Conservation (phyloP, 53 echinoderm and acorn worm species). For the Astropecten irregularis region DNA sequence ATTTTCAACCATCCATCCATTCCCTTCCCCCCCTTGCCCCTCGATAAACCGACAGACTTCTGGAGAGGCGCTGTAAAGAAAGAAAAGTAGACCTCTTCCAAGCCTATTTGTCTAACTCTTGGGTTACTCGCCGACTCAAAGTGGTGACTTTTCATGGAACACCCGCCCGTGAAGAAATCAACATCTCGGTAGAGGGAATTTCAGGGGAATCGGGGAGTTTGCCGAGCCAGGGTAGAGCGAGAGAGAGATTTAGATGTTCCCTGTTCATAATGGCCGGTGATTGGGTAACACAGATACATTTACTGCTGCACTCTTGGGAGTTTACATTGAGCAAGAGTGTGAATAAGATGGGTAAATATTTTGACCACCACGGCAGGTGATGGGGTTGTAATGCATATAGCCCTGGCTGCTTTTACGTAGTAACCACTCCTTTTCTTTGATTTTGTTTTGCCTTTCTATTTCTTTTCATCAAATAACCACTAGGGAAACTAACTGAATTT, state of each 20-base stretch:
- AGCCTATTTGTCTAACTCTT: conserved; percentile 42
- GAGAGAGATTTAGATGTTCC: background rate
- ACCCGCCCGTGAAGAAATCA: conserved; percentile 6
- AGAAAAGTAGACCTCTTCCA: background rate
- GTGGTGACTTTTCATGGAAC: background rate
- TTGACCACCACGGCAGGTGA: background rate
- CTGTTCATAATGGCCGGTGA: background rate
- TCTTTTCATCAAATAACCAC: too few species aligned
- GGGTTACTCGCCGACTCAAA: background rate
- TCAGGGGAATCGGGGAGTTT: too few species aligned
- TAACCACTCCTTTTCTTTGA: too few species aligned
- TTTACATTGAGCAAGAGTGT: background rate
- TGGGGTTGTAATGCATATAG: too few species aligned
- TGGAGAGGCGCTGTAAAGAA: too few species aligned
- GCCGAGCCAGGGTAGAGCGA: too few species aligned
- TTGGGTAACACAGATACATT: background rate
- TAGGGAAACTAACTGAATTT: too few species aligned
- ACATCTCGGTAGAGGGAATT: too few species aligned
- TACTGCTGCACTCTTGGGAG: background rate
- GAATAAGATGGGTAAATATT: conserved; percentile 4
- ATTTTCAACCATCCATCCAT: conserved; percentile 23
- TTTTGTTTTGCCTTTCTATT: too few species aligned
- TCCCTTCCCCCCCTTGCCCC: too few species aligned
- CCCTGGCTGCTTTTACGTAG: too few species aligned
- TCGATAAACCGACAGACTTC: too few species aligned